Base-by-base conservation (phyloP, 2,888 invertebrate species). In the Diplolepis rosae region DNA sequence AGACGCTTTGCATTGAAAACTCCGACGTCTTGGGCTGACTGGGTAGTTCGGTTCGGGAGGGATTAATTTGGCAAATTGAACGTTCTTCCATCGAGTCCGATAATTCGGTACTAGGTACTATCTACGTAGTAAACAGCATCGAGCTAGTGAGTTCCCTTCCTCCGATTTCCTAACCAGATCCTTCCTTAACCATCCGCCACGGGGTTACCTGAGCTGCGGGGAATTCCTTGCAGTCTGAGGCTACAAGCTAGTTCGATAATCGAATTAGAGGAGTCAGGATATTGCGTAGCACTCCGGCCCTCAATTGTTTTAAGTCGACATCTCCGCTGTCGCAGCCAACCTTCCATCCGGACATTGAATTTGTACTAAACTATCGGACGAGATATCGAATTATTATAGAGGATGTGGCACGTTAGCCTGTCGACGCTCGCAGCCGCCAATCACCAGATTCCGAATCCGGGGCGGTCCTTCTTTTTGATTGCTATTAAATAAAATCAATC, bases 271-370 rank as follows among this genome's bases (percentile, higher is more conserved):
- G 84, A 85, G 86, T 85, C 88, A 88, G 88, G 88, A 88, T 88
- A 88, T 88, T 88, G 88, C 88, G 87, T 85, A 84, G 84, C 81
- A 83, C 82, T 84, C 79, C 77, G 79, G 80, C 77, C 81, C 79
- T 80, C 88, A 87, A 88, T 88, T 88, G 88, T 88, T 88, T 88
- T 87, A 88, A 87, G 85, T 86, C 87, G 86, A 85, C 87, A 85
- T 88, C 87, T 85, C 85, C 88, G 87, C 76, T 79, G 79, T 73
- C 78, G 76, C 70, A 52, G 70, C 77, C 67, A 61, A 71, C 67
- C 74, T 74, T 82, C 68, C 74, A 67, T 71, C 84, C 87, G 88
- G 88, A 88, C 87, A 88, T 88, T 85, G 86, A 88, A 88, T 88
- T 88, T 88, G 84, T 81, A 86, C 85, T 85, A 87, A 88, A 87